Evolutionary conservation across 2,888 invertebrate species (phyloP).

Genomic region (Andrena trimmerana): DNA sequence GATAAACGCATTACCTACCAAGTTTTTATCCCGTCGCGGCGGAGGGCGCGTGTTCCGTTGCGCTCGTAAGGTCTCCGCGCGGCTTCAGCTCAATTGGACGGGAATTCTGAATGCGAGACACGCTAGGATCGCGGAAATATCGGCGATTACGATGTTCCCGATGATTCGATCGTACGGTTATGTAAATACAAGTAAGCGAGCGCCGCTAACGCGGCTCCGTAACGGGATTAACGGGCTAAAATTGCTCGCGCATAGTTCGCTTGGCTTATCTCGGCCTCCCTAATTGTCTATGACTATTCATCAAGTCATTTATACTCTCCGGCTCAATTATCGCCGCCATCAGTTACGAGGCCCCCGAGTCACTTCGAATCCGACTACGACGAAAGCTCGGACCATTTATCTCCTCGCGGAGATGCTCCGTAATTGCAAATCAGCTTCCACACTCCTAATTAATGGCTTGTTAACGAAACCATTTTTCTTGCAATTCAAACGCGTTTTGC

Average conservation of each 20-base stretch:
- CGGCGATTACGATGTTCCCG: conserved; percentile 2
- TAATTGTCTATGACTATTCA: conserved; percentile 80
- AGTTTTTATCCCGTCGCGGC: background rate
- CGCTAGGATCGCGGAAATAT: conserved; percentile 17
- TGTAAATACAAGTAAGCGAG: conserved; percentile 30
- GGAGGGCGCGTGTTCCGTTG: background rate
- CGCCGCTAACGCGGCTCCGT: conserved; percentile 12
- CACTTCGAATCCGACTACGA: conserved; percentile 64
- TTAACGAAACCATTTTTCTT: conserved; percentile 37
- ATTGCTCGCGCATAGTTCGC: conserved; percentile 47
- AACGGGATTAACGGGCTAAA: conserved; percentile 54
- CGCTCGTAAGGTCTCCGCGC: conserved; percentile 25
- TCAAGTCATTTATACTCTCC: conserved; percentile 78
- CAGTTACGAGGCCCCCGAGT: conserved; percentile 66
- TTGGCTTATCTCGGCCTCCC: conserved; percentile 69
- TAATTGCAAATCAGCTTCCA: conserved; percentile 45
- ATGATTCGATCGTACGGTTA: conserved; percentile 32
- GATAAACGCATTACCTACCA: conserved; percentile 26
- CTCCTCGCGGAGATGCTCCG: conserved; percentile 52
- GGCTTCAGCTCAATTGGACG: background rate
- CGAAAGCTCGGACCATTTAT: conserved; percentile 66
- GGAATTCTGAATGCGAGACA: background rate
- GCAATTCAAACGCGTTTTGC: background rate
- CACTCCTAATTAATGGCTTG: conserved; percentile 45
- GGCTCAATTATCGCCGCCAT: conserved; percentile 76